phyloP scores from a whole-genome alignment of 2,797 vertebrate species.

The Ibycter americanus region DNA sequence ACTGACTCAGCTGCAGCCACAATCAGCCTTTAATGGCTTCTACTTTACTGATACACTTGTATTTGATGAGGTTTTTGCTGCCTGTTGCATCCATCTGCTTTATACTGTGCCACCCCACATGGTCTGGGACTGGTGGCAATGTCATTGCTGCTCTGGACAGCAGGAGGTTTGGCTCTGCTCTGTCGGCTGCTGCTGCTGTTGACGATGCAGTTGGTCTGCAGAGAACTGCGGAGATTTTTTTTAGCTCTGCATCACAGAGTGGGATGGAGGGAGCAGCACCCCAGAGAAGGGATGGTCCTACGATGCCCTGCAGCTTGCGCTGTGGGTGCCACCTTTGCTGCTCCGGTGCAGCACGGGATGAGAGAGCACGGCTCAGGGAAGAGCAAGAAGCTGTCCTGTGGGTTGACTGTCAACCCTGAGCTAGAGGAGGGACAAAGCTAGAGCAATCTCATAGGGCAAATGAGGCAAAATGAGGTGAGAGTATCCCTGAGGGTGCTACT shows the following conservation, averaged over 20 bases:
- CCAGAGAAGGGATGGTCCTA: neutral
- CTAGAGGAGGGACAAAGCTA: neutral
- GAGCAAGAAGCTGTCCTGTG: neutral
- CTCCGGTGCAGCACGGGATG: neutral
- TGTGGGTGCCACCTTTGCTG: neutral
- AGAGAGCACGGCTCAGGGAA: rapidly evolving
- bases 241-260: neutral
- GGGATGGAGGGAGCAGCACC: neutral
- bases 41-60: neutral
- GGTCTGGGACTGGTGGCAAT: neutral
- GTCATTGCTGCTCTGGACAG: neutral
- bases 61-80: neutral
- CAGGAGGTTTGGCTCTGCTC: neutral
- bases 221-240: neutral
- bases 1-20: neutral
- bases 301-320: neutral
- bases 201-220: neutral
- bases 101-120: rapidly evolving
- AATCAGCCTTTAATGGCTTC: neutral
- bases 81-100: neutral
- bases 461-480: neutral
- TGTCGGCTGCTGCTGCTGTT: neutral
- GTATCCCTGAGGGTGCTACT: neutral
- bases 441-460: neutral
- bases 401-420: neutral